Evolutionary conservation across 1,140 invertebrate species (phyloP).

Genomic region (Xylocopa sonorina): DNA sequence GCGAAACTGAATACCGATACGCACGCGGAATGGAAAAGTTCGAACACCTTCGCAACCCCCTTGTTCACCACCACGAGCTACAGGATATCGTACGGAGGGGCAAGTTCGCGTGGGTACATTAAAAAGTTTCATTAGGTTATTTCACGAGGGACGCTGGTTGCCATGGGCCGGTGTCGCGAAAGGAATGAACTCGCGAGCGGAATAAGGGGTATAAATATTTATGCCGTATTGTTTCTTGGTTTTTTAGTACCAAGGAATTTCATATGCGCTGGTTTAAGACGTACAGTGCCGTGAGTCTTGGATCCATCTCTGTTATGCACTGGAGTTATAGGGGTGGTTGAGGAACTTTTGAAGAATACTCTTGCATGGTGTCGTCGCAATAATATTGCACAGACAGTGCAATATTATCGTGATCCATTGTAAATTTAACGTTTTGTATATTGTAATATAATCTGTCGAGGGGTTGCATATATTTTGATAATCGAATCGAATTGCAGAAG

Average conservation of each 20-base stretch:
- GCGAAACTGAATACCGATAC: constrained; percentile 39
- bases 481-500: too few species aligned
- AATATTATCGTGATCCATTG: too few species aligned
- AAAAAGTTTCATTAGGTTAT: constrained; percentile 43
- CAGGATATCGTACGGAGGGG: neutral
- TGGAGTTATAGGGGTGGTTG: too few species aligned
- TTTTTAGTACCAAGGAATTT: neutral
- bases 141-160: neutral
- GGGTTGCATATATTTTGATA: too few species aligned
- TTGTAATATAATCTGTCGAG: too few species aligned
- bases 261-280: neutral
- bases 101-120: constrained; percentile 13
- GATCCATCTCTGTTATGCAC: too few species aligned
- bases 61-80: neutral
- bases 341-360: too few species aligned
- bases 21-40: constrained; percentile 50
- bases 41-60: neutral
- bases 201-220: constrained; percentile 30
- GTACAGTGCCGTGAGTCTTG: too few species aligned
- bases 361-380: too few species aligned
- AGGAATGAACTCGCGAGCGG: neutral
- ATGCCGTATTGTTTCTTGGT: constrained; percentile 9
- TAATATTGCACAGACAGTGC: too few species aligned
- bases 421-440: too few species aligned
- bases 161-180: neutral